Percentiles rank a stretch among this genome's conserved stretches.
These are phyloP conservation scores for Gila robusta DNA, from an alignment of 2,797 vertebrate species.

Conservation along the genomic window DNA sequence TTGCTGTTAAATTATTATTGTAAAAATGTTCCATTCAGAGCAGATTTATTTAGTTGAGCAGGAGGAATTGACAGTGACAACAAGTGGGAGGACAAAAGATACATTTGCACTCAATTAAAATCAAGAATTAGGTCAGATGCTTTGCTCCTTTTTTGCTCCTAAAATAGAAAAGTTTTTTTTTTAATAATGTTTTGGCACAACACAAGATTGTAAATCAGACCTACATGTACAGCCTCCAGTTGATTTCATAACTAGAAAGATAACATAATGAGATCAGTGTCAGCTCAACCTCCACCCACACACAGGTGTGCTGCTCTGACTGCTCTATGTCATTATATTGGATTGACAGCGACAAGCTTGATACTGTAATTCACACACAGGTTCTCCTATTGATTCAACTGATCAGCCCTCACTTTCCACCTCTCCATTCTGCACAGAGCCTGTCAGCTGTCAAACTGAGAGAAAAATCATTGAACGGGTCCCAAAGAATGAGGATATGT, in stretches of 20 bases:
- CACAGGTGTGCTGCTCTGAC: constrained; percentile 28
- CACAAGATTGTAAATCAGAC: background rate
- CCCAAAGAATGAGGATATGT: constrained; percentile 6
- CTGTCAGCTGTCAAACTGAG: constrained; percentile 21
- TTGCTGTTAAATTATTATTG: background rate
- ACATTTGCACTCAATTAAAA: background rate
- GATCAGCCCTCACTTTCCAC: constrained; percentile 31
- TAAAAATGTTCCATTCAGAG: constrained; percentile 1
- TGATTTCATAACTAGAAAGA: constrained; percentile 1
- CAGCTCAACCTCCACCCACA: constrained; percentile 28
- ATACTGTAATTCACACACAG: constrained; percentile 41
- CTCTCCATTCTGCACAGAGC: background rate
- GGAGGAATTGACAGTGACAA: background rate
- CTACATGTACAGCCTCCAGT: background rate
- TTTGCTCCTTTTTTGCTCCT: background rate
- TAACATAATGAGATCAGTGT: constrained; percentile 35
- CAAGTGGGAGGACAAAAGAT: background rate
- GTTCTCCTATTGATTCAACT: constrained; percentile 40
- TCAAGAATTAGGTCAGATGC: background rate
- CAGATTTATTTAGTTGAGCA: constrained; percentile 33
- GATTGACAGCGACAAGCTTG: constrained; percentile 37
- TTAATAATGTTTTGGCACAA: background rate
- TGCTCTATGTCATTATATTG: constrained; percentile 39
- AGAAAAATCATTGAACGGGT: constrained; percentile 10
- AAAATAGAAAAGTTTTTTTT: background rate